A percentile compares a stretch with the other conserved stretches of the same genome.
phyloP scores from a whole-genome alignment of 2,888 invertebrate genomes.

The Pammene fasciana region DNA sequence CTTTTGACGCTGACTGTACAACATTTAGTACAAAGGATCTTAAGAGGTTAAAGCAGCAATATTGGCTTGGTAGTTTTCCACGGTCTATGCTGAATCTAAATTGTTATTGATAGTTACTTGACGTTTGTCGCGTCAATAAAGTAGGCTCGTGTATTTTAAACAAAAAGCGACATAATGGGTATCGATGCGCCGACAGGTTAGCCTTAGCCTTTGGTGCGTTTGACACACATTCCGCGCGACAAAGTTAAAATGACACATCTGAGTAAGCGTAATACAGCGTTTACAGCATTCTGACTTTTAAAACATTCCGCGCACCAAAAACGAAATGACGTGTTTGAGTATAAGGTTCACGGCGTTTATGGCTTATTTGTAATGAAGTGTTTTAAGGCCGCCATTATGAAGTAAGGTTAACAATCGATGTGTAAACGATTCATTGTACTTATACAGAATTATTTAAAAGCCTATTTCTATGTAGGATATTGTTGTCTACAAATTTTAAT shows the following conservation, averaged over 20 bases:
- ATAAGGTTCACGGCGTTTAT: neutral
- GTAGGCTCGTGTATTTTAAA: neutral
- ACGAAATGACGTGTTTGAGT: neutral
- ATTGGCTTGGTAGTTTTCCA: too few species aligned
- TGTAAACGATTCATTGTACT: constrained; percentile 12
- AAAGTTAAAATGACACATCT: neutral
- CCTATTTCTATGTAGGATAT: constrained; percentile 6
- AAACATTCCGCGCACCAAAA: constrained; percentile 5
- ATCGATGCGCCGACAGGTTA: constrained; percentile 19
- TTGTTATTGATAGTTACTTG: too few species aligned
- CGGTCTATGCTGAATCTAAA: too few species aligned
- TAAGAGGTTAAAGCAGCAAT: too few species aligned
- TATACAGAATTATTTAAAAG: neutral
- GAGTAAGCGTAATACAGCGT: too few species aligned
- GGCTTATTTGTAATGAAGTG: neutral
- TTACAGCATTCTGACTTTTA: neutral
- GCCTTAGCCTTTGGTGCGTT: constrained; percentile 27
- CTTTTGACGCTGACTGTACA: too few species aligned
- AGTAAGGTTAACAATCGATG: constrained; percentile 26
- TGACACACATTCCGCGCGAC: constrained; percentile 8
- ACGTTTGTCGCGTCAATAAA: too few species aligned
- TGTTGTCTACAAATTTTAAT: neutral
- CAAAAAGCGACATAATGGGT: constrained; percentile 17
- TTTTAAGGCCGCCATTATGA: constrained; percentile 12
- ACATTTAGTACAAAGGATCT: too few species aligned